Percentiles rank a stretch among this genome's conserved stretches.
phyloP scores from a whole-genome alignment of 2,797 vertebrate species.

The Sebastes glaucus region DNA sequence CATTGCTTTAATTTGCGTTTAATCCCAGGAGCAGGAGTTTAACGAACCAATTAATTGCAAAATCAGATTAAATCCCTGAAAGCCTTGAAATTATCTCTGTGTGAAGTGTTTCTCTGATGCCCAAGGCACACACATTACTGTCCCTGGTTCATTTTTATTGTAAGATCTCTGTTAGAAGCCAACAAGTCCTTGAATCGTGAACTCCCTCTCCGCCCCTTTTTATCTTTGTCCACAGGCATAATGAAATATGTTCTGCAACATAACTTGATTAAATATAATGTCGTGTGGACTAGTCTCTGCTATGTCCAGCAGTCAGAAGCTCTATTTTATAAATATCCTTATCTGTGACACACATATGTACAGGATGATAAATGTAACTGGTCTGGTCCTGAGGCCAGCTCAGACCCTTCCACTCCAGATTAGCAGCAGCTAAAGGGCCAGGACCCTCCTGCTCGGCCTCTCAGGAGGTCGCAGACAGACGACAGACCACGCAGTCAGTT shows the following conservation, averaged over 20 bases:
- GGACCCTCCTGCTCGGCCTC: constrained; percentile 23
- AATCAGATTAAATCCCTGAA: constrained; percentile 75
- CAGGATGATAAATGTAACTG: constrained; percentile 32
- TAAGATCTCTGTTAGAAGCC: constrained; percentile 46
- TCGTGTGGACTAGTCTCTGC: not conserved
- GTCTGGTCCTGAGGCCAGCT: constrained; percentile 19
- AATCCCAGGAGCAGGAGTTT: constrained; percentile 71
- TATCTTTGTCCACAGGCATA: constrained; percentile 4
- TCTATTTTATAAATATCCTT: constrained; percentile 41
- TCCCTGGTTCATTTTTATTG: constrained; percentile 32
- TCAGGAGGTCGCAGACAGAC: constrained; percentile 63
- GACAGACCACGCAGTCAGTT: constrained; percentile 68
- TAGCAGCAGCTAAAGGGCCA: constrained; percentile 46
- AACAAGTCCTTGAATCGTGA: constrained; percentile 40
- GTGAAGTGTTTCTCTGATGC: constrained; percentile 55
- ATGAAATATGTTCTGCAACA: constrained; percentile 11
- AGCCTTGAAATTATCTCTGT: constrained; percentile 63
- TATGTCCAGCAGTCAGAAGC: constrained; percentile 13
- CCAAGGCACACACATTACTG: constrained; percentile 47
- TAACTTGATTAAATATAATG: constrained; percentile 14
- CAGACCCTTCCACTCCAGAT: constrained; percentile 59
- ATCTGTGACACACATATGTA: constrained; percentile 29
- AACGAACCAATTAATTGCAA: constrained; percentile 76
- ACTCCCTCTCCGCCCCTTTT: not conserved
- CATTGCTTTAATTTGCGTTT: constrained; percentile 69